A percentile compares a stretch with the other conserved stretches of the same genome.
Evolutionary conservation across 2,797 vertebrate genomes (phyloP).

Genomic region (Uromys caudimaculatus): DNA sequence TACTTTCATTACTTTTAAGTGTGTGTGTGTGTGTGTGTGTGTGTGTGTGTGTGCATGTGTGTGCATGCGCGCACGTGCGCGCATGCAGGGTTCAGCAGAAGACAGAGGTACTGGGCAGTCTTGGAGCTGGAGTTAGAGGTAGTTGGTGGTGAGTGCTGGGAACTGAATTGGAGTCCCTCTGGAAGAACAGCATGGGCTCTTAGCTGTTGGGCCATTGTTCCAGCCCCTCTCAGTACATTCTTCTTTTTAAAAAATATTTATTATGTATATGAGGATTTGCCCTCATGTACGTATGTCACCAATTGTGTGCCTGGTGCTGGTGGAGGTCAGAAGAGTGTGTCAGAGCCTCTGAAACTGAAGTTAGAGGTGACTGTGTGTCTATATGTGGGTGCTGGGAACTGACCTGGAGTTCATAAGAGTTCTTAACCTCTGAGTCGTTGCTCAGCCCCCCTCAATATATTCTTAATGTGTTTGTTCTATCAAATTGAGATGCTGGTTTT

Average conservation of each 20-base stretch:
- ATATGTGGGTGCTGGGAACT: not conserved
- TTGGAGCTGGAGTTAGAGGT: not conserved
- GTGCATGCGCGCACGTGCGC: not conserved
- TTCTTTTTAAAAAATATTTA: not conserved
- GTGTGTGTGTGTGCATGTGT: not conserved
- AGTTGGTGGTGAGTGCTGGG: not conserved
- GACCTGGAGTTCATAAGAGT: not conserved
- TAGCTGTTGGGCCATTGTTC: no score
- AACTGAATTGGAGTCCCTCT: not conserved
- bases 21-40: not conserved
- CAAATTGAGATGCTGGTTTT: slow-evolving; percentile 7
- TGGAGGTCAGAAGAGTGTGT: not conserved
- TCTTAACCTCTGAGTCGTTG: not conserved
- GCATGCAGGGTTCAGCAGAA: not conserved
- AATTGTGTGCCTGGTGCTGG: not conserved
- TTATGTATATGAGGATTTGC: not conserved
- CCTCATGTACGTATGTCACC: not conserved
- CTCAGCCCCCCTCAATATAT: not conserved
- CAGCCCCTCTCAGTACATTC: not conserved
- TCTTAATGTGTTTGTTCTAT: slow-evolving; percentile 36
- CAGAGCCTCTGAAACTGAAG: not conserved
- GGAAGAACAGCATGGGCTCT: not conserved
- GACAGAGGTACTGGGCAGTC: not conserved
- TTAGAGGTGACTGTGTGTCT: not conserved
- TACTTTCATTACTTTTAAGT: not conserved